Evolutionary conservation across 2,888 invertebrate species (phyloP).

Genomic region (Ceramica pisi): DNA sequence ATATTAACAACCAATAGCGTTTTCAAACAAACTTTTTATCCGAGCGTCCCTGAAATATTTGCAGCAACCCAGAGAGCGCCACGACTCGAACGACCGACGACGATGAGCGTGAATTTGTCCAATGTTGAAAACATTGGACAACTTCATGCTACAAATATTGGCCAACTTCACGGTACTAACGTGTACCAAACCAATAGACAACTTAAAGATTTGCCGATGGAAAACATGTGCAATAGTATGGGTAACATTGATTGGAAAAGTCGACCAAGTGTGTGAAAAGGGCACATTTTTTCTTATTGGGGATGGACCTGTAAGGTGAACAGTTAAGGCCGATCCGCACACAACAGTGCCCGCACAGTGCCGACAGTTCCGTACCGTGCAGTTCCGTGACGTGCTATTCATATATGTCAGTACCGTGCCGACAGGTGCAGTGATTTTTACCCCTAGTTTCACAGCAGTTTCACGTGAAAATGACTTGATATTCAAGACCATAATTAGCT

Average conservation of each 20-base stretch:
- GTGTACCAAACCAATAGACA: slow-evolving; percentile 42
- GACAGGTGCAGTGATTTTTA: too few relatives aligned
- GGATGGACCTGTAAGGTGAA: not conserved
- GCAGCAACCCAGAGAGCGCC: slow-evolving; percentile 14
- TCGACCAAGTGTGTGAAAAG: slow-evolving; percentile 23
- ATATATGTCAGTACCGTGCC: too few relatives aligned
- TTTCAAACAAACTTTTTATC: not conserved
- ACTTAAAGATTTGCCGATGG: slow-evolving; percentile 47
- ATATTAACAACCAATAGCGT: not conserved
- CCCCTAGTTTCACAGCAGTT: too few relatives aligned
- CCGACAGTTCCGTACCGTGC: too few relatives aligned
- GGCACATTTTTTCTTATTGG: slow-evolving; percentile 27
- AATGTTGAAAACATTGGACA: slow-evolving; percentile 39
- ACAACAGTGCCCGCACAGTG: too few relatives aligned
- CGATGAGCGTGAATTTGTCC: too few relatives aligned
- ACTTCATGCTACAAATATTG: slow-evolving; percentile 19
- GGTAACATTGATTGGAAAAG: slow-evolving; percentile 45
- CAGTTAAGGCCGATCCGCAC: too few relatives aligned
- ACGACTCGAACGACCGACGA: slow-evolving; percentile 48
- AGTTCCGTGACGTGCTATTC: too few relatives aligned
- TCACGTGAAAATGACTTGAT: too few relatives aligned
- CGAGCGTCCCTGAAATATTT: slow-evolving; percentile 25
- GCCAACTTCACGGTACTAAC: too few relatives aligned
- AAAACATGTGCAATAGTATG: slow-evolving; percentile 18
- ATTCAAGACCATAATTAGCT: too few relatives aligned